Base-by-base conservation (phyloP, 2,113 vertebrate genomes). In the Oxyruncus cristatus region DNA sequence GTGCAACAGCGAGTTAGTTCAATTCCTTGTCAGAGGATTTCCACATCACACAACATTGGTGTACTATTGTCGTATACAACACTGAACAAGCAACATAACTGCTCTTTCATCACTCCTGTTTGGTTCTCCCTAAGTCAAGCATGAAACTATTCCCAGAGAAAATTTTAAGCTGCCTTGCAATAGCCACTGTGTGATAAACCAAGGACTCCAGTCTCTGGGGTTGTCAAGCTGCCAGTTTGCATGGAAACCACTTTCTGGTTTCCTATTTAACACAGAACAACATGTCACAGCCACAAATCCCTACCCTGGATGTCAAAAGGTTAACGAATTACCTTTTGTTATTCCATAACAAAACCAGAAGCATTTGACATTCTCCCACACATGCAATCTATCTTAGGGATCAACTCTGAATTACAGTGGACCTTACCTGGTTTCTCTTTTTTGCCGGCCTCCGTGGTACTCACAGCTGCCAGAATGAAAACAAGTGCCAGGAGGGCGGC, bases 381-480 rank as follows among this genome's bases (percentile, higher is more conserved):
- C 5, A 32, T 10, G 22, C 44, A 68, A 13, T 28, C 47, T 49
- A 3, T 35, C 72, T 47, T 5, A 1, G 28, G 47, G 56, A 82
- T 89, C 75, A 89, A 63, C 35, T 53, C 50, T 41, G 52, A 56
- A 75, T 75, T 35, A 61, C n/a, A 59, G 11, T 14, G 28, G 46
- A 52, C 61, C 70, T 97, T 97, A 98, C 98, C 98, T 96, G 97
- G 97, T 72, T 98, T 98, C 92, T 98, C 98, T 84, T 98, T 98
- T 92, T 98, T 98, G 46, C 98, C 98, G 2, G 98, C 97, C 79
- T 98, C 98, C 3, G 97, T 95, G 73, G 95, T 98, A 72, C 89
- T 96, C 93, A 98, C 95, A 8, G 95, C 96, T 90, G 98, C 98
- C 85, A 98, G 89, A 79, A 98, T 88, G 93, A 98, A 98, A 93